These are phyloP conservation scores for Sinopyrophorus schimmeli DNA, from an alignment of 2,888 invertebrate genomes.

Conservation along the genomic window DNA sequence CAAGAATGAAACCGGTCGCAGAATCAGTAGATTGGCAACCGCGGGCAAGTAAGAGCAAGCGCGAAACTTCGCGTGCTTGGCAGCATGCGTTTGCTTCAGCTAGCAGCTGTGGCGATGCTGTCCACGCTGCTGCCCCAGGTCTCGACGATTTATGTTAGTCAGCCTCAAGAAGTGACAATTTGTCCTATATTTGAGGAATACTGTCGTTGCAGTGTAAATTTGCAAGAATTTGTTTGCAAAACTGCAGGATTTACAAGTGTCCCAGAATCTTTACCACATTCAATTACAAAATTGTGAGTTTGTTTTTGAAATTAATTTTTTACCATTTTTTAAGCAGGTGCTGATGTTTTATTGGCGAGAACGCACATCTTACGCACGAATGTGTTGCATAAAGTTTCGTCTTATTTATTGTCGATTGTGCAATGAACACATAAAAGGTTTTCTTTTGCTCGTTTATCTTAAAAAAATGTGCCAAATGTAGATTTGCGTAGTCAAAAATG, in stretches of 20 bases:
- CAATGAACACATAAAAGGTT: too few species aligned
- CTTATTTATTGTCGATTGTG: too few species aligned
- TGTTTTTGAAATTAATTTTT: slow-evolving; percentile 9
- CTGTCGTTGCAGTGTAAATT: slow-evolving; percentile 44
- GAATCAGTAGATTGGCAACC: slow-evolving; percentile 44
- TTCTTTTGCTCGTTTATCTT: too few species aligned
- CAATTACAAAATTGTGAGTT: slow-evolving; percentile 47
- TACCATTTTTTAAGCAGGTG: slow-evolving; percentile 9
- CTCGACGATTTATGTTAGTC: slow-evolving; percentile 19
- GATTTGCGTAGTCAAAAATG: slow-evolving; percentile 13
- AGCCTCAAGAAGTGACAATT: slow-evolving; percentile 32
- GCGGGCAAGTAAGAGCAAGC: slow-evolving; percentile 40
- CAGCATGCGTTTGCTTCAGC: slow-evolving; percentile 45
- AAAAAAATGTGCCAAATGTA: slow-evolving; percentile 1
- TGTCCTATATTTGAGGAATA: slow-evolving; percentile 41
- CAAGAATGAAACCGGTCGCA: slow-evolving; percentile 31
- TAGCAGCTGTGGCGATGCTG: slow-evolving; percentile 43
- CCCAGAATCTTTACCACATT: slow-evolving; percentile 42
- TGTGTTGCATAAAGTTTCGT: too few species aligned
- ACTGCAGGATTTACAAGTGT: slow-evolving; percentile 44
- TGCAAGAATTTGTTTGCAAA: slow-evolving; percentile 44
- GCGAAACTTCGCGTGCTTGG: slow-evolving; percentile 41
- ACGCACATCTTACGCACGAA: not conserved
- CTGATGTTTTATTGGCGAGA: not conserved
- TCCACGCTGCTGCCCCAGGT: slow-evolving; percentile 36